Conservation (phyloP, 2,113 vertebrate genomes). For the Rhinolophus sinicus region DNA sequence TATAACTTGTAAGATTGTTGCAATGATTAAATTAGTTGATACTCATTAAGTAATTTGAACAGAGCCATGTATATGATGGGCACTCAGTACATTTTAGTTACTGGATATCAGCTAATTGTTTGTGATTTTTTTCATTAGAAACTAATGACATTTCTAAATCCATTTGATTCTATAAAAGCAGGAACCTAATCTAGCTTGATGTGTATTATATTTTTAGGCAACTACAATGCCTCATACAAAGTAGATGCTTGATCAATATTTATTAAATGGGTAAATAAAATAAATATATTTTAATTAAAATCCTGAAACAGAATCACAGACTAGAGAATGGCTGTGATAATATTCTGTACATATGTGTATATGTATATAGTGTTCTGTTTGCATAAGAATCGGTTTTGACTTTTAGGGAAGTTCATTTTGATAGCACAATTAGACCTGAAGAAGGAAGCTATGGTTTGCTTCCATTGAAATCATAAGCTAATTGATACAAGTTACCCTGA, state of each 20-base stretch:
- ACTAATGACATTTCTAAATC: not conserved
- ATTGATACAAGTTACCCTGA: not conserved
- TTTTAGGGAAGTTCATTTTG: slow-evolving; percentile 13
- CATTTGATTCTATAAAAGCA: not conserved
- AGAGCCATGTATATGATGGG: not conserved
- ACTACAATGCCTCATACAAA: not conserved
- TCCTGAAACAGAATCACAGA: not conserved
- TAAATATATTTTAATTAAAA: not conserved
- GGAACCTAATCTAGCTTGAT: not conserved
- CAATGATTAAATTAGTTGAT: not conserved
- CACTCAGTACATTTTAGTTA: not conserved
- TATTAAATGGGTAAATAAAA: not conserved
- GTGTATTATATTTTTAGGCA: not conserved
- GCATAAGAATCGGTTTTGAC: not conserved
- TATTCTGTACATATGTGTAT: not conserved
- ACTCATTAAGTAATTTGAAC: not conserved
- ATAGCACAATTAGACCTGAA: not conserved
- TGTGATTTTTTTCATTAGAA: not conserved
- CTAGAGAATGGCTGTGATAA: not conserved
- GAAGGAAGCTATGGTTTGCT: not conserved
- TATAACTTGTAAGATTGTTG: not conserved
- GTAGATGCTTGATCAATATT: not conserved
- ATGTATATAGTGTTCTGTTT: not conserved
- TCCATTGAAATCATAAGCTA: slow-evolving; percentile 32
- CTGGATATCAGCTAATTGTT: not conserved